Evolutionary conservation across 2,113 vertebrate species (phyloP).

Genomic region (Drymodes brunneopygia): DNA sequence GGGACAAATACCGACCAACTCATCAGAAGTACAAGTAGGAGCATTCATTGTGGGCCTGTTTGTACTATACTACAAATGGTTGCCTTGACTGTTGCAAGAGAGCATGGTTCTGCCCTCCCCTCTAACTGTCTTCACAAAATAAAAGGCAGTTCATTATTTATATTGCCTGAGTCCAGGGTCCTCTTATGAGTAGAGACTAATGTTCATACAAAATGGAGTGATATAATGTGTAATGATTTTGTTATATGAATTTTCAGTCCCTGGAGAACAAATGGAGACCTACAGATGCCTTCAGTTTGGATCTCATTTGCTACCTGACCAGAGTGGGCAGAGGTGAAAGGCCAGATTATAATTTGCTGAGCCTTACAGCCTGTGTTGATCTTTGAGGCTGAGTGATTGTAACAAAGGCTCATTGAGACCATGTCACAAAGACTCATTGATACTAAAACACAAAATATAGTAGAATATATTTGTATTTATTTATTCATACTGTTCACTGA

Average conservation of each 20-base stretch:
- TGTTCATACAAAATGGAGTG: slow-evolving; percentile 66
- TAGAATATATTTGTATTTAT: background rate
- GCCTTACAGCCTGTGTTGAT: background rate
- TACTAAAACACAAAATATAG: background rate
- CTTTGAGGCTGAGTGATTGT: slow-evolving; percentile 6
- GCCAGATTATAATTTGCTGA: slow-evolving; percentile 44
- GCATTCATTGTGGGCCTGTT: slow-evolving; percentile 2
- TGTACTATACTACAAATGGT: background rate
- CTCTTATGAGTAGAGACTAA: slow-evolving; percentile 65
- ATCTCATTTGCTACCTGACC: slow-evolving; percentile 62
- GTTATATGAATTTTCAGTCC: slow-evolving; percentile 67
- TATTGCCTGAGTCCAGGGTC: slow-evolving; percentile 70
- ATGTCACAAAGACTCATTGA: background rate
- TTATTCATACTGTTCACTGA: background rate
- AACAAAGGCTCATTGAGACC: slow-evolving; percentile 10
- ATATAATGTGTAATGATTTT: slow-evolving; percentile 71
- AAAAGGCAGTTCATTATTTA: slow-evolving; percentile 74
- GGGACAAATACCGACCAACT: background rate
- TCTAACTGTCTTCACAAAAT: slow-evolving; percentile 49
- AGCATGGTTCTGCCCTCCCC: background rate
- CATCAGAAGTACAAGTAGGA: background rate
- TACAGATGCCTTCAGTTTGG: slow-evolving; percentile 46
- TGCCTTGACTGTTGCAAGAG: background rate
- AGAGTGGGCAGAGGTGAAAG: slow-evolving; percentile 55
- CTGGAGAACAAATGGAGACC: slow-evolving; percentile 43